These are phyloP conservation scores for Stratiomys singularior DNA, from an alignment of 2,888 invertebrate species.

Conservation along the genomic window DNA sequence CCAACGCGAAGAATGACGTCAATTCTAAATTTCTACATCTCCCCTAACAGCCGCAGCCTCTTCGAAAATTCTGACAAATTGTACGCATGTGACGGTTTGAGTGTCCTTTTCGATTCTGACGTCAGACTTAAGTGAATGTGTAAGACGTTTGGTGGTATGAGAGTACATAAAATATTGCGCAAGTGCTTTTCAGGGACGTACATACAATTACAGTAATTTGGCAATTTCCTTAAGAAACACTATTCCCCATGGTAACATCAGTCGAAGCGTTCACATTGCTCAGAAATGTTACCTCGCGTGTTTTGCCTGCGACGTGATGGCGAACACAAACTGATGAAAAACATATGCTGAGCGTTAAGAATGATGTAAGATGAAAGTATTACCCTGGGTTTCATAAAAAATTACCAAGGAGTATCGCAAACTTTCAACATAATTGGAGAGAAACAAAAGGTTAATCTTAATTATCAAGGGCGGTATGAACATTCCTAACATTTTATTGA, in stretches of 20 bases:
- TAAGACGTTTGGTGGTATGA: background rate
- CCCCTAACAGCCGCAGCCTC: background rate
- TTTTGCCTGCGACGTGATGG: too few relatives aligned
- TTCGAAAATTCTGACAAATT: background rate
- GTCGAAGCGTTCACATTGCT: background rate
- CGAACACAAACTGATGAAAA: too few relatives aligned
- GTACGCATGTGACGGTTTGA: slow-evolving; percentile 15
- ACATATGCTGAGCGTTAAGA: too few relatives aligned
- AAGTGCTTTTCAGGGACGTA: background rate
- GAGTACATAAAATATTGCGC: background rate
- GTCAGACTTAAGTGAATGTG: background rate
- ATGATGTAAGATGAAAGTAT: too few relatives aligned
- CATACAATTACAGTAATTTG: slow-evolving; percentile 4
- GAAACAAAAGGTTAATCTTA: too few relatives aligned
- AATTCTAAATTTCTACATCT: slow-evolving; percentile 4
- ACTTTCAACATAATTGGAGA: too few relatives aligned
- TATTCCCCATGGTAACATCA: slow-evolving; percentile 29
- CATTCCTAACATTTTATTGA: too few relatives aligned
- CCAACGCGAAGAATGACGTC: slow-evolving; percentile 21
- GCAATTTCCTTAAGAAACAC: background rate
- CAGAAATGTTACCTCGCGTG: too few relatives aligned
- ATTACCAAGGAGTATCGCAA: too few relatives aligned
- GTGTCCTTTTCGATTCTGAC: slow-evolving; percentile 18
- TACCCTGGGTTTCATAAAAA: too few relatives aligned
- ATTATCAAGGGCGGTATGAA: too few relatives aligned